These are phyloP conservation scores for Diabrotica virgifera DNA, from an alignment of 1,140 invertebrate species.

Conservation along the genomic window DNA sequence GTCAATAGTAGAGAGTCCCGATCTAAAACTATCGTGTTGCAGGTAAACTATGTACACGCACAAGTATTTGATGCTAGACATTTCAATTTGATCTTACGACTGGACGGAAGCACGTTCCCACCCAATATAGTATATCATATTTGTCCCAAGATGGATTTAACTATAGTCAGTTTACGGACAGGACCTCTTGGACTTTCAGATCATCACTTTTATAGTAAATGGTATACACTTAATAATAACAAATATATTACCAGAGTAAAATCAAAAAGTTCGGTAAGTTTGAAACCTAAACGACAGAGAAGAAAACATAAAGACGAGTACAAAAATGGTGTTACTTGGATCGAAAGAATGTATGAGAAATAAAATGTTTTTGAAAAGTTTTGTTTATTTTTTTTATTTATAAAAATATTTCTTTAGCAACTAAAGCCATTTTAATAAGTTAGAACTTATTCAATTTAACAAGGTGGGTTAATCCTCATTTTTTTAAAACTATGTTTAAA, in stretches of 20 bases:
- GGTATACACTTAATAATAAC: slow-evolving; percentile 12
- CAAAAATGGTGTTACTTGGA: slow-evolving; percentile 8
- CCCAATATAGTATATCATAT: slow-evolving; percentile 29
- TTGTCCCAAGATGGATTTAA: slow-evolving; percentile 7
- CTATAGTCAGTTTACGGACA: neutral
- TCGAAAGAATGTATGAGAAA: slow-evolving; percentile 11
- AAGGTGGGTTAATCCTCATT: too few relatives aligned
- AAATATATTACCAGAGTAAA: slow-evolving; percentile 15
- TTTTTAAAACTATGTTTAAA: too few relatives aligned
- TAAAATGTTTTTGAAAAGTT: neutral
- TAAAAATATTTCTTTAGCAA: too few relatives aligned
- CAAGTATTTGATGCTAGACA: slow-evolving; percentile 24
- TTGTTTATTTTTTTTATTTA: too few relatives aligned
- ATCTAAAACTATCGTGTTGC: neutral
- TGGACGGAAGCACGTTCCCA: slow-evolving; percentile 27
- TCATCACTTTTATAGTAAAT: neutral
- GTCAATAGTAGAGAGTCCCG: too few relatives aligned
- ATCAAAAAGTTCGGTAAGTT: neutral
- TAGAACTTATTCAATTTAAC: too few relatives aligned
- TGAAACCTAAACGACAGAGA: neutral
- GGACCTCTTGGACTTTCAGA: neutral
- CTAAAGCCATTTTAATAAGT: too few relatives aligned
- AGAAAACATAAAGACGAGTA: slow-evolving; percentile 6
- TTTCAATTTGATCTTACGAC: slow-evolving; percentile 22
- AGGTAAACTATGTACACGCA: slow-evolving; percentile 13